Evolutionary conservation across 2,113 vertebrate species (phyloP).

Genomic region (Aspidoscelis tigris): DNA sequence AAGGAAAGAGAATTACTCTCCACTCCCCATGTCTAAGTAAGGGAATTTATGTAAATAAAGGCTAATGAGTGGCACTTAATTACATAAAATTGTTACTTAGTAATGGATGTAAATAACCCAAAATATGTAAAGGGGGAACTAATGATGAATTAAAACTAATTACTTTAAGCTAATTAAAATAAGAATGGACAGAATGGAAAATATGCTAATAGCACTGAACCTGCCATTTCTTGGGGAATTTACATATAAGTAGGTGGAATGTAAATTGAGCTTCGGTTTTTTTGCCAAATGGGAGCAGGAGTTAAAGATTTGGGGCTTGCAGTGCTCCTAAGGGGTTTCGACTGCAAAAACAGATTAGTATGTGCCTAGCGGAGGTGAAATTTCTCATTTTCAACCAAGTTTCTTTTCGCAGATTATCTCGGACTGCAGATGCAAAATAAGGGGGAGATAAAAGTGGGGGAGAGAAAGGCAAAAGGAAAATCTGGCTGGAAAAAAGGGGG

Average conservation of each 20-base stretch:
- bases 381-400: constrained; percentile 31
- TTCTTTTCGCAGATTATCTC: constrained; percentile 21
- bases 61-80: constrained; percentile 77
- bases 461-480: not conserved
- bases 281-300: constrained; percentile 34
- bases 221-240: constrained; percentile 69
- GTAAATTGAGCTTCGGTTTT: constrained; percentile 33
- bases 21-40: constrained; percentile 38
- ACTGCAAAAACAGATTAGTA: constrained; percentile 45
- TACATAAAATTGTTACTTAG: constrained; percentile 82
- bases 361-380: constrained; percentile 34
- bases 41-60: constrained; percentile 72
- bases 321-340: constrained; percentile 38
- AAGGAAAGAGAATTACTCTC: not conserved
- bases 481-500: accelerated
- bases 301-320: constrained; percentile 42
- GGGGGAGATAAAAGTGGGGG: constrained; percentile 27
- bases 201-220: constrained; percentile 76
- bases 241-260: constrained; percentile 61
- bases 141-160: constrained; percentile 81
- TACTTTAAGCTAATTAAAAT: constrained; percentile 85
- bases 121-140: constrained; percentile 73
- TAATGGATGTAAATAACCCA: constrained; percentile 82
- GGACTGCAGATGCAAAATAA: constrained; percentile 24
- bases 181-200: constrained; percentile 77